phyloP scores from a whole-genome alignment of 2,797 vertebrate species.

The Phrynocephalus guinanensis region DNA sequence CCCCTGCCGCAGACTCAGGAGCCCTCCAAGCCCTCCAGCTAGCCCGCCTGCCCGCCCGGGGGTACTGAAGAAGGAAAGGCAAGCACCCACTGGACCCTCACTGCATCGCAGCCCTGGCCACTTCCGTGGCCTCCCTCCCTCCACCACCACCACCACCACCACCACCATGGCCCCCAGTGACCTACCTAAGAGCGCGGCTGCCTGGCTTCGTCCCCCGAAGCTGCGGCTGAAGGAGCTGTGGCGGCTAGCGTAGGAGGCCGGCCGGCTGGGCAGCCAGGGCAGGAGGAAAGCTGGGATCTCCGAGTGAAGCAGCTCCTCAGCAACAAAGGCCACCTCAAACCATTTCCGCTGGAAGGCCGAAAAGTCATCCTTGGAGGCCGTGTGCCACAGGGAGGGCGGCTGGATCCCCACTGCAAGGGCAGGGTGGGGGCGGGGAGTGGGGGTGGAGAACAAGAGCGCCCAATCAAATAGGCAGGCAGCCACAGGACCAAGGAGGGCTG shows the following conservation, averaged over 20 bases:
- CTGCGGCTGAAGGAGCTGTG: slow-evolving; percentile 99
- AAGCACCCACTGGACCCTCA: no score
- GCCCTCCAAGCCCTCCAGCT: no score
- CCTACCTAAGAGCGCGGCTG: slow-evolving; percentile 95
- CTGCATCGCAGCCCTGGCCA: no score
- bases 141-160: not conserved
- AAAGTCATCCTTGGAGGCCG: slow-evolving; percentile 90
- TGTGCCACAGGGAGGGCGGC: slow-evolving; percentile 82
- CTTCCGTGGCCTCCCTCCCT: no score
- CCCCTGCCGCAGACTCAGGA: no score
- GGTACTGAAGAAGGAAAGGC: no score
- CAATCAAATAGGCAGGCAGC: no score
- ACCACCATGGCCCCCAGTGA: slow-evolving; percentile 40
- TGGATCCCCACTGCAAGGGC: slow-evolving; percentile 73
- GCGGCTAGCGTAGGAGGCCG: slow-evolving; percentile 97
- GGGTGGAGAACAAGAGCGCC: slow-evolving; percentile 41
- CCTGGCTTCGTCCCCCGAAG: slow-evolving; percentile 99
- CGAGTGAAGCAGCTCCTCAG: slow-evolving; percentile 92
- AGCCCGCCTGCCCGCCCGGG: no score
- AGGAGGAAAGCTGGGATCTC: slow-evolving; percentile 94
- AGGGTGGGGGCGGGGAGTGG: not conserved
- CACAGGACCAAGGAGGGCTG: not conserved
- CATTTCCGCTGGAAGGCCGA: slow-evolving; percentile 95
- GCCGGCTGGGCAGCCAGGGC: slow-evolving; percentile 96
- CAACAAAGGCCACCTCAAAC: slow-evolving; percentile 96